phyloP scores from a whole-genome alignment of 2,797 vertebrate species.

The Micromesistius poutassou region DNA sequence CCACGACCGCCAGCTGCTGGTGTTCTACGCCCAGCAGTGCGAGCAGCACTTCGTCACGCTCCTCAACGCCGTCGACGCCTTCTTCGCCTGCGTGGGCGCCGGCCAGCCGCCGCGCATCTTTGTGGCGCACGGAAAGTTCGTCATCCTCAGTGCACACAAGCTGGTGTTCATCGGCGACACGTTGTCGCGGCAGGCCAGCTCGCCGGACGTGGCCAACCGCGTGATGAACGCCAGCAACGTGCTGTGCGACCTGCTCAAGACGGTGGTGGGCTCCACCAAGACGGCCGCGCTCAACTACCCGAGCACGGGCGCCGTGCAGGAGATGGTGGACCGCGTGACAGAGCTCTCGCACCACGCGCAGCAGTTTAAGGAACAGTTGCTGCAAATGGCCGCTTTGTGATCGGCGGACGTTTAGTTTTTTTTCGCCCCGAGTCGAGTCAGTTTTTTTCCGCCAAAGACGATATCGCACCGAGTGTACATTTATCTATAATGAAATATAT shows the following conservation, averaged over 20 bases:
- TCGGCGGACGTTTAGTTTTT: not conserved
- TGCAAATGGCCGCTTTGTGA: conserved; percentile 82
- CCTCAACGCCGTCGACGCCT: conserved; percentile 89
- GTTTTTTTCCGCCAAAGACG: conserved; percentile 19
- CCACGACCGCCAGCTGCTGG: conserved; percentile 84
- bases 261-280: conserved; percentile 88
- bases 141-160: conserved; percentile 96
- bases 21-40: conserved; percentile 92
- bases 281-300: conserved; percentile 91
- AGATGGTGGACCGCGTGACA: conserved; percentile 91
- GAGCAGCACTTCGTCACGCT: conserved; percentile 90
- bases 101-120: conserved; percentile 93
- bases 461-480: conserved; percentile 41
- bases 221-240: conserved; percentile 94
- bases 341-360: conserved; percentile 85
- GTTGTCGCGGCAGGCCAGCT: conserved; percentile 80
- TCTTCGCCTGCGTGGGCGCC: conserved; percentile 84
- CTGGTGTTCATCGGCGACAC: conserved; percentile 97
- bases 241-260: conserved; percentile 90
- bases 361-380: conserved; percentile 87
- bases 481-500: conserved; percentile 42
- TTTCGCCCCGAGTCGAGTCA: not conserved
- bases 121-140: conserved; percentile 93
- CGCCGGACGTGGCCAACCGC: conserved; percentile 82
- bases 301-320: conserved; percentile 84